Evolutionary conservation across 2,797 vertebrate species (phyloP).

Genomic region (Serranus cabrilla): DNA sequence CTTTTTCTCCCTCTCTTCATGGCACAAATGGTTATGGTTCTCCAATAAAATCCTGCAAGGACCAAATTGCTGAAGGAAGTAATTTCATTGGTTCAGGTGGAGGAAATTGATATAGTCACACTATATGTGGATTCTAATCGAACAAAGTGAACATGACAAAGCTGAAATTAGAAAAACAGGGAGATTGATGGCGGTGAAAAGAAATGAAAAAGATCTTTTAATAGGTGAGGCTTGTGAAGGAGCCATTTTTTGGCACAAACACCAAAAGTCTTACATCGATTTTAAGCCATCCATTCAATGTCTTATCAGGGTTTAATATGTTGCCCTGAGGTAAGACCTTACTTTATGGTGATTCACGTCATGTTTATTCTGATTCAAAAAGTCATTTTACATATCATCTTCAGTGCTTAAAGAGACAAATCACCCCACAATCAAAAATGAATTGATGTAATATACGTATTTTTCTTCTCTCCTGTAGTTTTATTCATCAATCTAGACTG

Average conservation of each 20-base stretch:
- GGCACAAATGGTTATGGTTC: constrained; percentile 50
- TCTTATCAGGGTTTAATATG: constrained; percentile 49
- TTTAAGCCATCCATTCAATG: constrained; percentile 39
- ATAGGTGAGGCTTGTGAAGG: constrained; percentile 20
- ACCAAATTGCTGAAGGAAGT: constrained; percentile 65
- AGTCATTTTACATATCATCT: constrained; percentile 35
- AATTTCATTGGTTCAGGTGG: constrained; percentile 71
- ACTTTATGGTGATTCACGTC: constrained; percentile 28
- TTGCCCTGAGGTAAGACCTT: constrained; percentile 11
- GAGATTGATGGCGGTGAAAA: constrained; percentile 69
- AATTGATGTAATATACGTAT: no score
- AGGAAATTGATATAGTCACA: constrained; percentile 74
- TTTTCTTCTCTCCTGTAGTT: no score
- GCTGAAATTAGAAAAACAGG: constrained; percentile 69
- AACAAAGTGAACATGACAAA: constrained; percentile 78
- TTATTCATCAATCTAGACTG: no score
- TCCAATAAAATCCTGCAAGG: constrained; percentile 55
- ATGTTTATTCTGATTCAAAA: neutral
- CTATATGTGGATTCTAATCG: constrained; percentile 71
- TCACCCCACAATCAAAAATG: no score
- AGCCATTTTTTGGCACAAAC: constrained; percentile 27
- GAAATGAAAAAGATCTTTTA: constrained; percentile 64
- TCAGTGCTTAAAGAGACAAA: neutral
- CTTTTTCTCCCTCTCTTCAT: constrained; percentile 15
- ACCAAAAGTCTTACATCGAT: constrained; percentile 23